These are phyloP conservation scores for Theristicus caerulescens DNA, from an alignment of 2,113 vertebrate species.

Conservation along the genomic window DNA sequence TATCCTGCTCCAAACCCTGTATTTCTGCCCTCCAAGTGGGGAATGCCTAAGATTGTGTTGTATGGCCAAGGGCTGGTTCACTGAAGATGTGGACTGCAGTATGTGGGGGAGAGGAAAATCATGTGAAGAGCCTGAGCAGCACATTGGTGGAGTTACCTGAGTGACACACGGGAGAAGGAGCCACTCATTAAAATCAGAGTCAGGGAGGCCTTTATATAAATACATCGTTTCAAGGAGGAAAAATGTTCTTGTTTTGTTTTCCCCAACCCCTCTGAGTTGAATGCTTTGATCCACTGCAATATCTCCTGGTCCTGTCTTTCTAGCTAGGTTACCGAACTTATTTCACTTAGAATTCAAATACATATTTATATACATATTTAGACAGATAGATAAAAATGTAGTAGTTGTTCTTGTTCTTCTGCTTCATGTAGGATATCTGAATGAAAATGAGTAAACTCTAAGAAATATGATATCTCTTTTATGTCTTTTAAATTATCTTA, in stretches of 20 bases:
- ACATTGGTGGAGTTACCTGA: not conserved
- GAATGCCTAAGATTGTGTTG: not conserved
- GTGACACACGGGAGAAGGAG: not conserved
- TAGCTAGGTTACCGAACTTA: not conserved
- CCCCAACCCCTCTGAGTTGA: not conserved
- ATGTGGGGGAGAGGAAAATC: not conserved
- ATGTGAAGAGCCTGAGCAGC: not conserved
- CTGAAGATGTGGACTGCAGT: not conserved
- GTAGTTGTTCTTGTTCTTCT: not conserved
- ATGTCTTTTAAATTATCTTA: not conserved
- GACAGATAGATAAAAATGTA: not conserved
- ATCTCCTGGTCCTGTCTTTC: not conserved
- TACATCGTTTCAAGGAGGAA: not conserved
- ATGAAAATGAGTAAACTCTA: not conserved
- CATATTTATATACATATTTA: not conserved
- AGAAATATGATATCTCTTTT: not conserved
- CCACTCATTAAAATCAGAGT: not conserved
- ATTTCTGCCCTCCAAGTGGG: not conserved
- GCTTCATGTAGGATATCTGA: not conserved
- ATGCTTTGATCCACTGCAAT: not conserved
- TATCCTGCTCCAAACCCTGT: not conserved
- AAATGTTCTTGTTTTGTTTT: not conserved
- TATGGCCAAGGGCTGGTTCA: not conserved
- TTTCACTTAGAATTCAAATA: not conserved
- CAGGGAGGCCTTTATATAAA: not conserved